These are phyloP conservation scores for Thinocorus orbignyianus DNA, from an alignment of 2,113 vertebrate species.

Conservation along the genomic window DNA sequence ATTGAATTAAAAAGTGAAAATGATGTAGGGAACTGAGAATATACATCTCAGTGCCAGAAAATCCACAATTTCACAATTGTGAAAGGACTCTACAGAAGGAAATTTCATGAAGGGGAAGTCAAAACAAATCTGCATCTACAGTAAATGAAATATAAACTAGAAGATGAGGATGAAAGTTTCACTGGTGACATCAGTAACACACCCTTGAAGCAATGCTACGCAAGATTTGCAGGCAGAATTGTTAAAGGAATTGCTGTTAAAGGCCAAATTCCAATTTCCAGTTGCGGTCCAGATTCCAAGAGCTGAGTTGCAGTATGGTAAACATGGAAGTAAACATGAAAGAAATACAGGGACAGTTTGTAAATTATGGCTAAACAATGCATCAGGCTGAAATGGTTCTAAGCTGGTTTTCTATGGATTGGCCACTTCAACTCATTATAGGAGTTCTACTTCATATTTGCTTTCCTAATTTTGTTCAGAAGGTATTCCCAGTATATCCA, in stretches of 20 bases:
- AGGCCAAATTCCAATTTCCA: neutral
- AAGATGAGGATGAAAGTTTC: neutral
- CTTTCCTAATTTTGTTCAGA: neutral
- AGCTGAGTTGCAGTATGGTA: neutral
- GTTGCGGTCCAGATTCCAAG: neutral
- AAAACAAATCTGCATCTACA: neutral
- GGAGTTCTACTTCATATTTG: neutral
- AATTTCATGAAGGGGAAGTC: neutral
- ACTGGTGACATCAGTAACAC: neutral
- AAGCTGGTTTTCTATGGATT: neutral
- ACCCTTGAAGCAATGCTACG: neutral
- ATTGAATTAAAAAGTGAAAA: neutral
- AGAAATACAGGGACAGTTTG: neutral
- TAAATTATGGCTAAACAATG: neutral
- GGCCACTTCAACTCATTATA: neutral
- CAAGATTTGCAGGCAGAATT: neutral
- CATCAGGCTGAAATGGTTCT: neutral
- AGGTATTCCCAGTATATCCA: neutral
- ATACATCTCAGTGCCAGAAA: neutral
- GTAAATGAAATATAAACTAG: neutral
- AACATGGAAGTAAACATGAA: neutral
- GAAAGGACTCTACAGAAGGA: neutral
- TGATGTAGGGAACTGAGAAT: neutral
- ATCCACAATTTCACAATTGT: neutral
- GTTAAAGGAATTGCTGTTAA: neutral